Conservation (phyloP, 2,888 invertebrate species). For the Ophonus ardosiacus region DNA sequence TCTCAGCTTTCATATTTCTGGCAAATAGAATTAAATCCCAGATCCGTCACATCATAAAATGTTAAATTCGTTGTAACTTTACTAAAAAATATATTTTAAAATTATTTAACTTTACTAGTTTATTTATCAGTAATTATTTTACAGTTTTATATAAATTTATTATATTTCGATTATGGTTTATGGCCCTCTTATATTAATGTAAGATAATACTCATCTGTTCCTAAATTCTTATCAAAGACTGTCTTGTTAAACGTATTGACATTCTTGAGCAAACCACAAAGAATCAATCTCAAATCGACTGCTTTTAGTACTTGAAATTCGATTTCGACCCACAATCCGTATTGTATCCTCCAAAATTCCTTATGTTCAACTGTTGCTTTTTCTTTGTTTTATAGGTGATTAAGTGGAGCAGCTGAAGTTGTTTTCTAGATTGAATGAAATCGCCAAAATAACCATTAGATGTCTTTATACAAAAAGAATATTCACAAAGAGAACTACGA, state of each 20-base stretch:
- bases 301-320: not conserved
- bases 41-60: too few species aligned
- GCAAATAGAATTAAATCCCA: too few species aligned
- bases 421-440: not conserved
- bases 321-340: not conserved
- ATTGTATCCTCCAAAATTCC: not conserved
- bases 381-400: not conserved
- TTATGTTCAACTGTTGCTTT: not conserved
- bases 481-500: not conserved
- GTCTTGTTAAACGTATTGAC: not conserved
- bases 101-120: too few species aligned
- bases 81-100: too few species aligned
- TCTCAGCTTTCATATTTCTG: too few species aligned
- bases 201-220: not conserved
- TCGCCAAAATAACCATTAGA: not conserved
- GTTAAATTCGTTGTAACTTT: too few species aligned
- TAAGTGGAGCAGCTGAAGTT: not conserved
- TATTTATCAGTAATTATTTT: too few species aligned
- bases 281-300: not conserved
- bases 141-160: too few species aligned
- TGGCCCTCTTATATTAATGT: too few species aligned
- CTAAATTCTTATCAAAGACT: not conserved
- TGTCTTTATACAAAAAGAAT: not conserved
- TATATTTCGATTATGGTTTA: too few species aligned
- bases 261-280: not conserved